These are phyloP conservation scores for Helostoma temminkii DNA, from an alignment of 2,797 vertebrate genomes.

Conservation along the genomic window DNA sequence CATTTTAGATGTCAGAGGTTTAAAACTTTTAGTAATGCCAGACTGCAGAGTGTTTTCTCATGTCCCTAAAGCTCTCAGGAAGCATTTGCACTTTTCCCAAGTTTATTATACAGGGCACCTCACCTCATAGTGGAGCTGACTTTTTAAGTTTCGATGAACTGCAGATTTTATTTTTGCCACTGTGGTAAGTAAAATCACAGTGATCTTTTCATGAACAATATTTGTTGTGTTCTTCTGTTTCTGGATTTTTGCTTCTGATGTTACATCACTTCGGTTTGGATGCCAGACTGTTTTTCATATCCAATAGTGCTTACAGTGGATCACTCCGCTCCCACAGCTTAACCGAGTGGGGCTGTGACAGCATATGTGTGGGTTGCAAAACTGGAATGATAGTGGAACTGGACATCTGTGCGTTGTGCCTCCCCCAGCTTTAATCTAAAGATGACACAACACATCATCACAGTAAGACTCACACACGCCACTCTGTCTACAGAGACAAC, in stretches of 20 bases:
- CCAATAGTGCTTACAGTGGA: conserved; percentile 62
- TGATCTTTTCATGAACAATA: neutral
- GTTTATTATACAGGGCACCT: conserved; percentile 26
- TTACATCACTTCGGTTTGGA: conserved; percentile 56
- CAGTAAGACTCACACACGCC: conserved; percentile 44
- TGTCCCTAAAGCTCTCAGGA: conserved; percentile 31
- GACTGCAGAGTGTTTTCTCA: conserved; percentile 50
- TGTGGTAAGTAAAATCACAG: neutral
- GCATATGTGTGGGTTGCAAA: conserved; percentile 78
- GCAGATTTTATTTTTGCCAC: neutral
- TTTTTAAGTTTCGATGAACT: neutral
- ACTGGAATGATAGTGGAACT: conserved; percentile 70
- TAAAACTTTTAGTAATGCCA: conserved; percentile 28
- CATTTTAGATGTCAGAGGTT: conserved; percentile 31
- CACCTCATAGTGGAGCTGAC: neutral
- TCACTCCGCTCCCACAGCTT: conserved; percentile 73
- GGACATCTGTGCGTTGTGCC: conserved; percentile 70
- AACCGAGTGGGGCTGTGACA: conserved; percentile 67
- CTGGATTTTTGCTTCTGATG: conserved; percentile 24
- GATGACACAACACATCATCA: conserved; percentile 68
- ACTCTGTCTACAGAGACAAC: conserved; percentile 49
- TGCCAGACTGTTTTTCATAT: conserved; percentile 62
- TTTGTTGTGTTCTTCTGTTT: conserved; percentile 3
- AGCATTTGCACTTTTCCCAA: conserved; percentile 25
- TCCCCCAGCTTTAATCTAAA: conserved; percentile 65